These are phyloP conservation scores for Bimastos eiseni DNA, from an alignment of 2,888 invertebrate genomes.

Conservation along the genomic window DNA sequence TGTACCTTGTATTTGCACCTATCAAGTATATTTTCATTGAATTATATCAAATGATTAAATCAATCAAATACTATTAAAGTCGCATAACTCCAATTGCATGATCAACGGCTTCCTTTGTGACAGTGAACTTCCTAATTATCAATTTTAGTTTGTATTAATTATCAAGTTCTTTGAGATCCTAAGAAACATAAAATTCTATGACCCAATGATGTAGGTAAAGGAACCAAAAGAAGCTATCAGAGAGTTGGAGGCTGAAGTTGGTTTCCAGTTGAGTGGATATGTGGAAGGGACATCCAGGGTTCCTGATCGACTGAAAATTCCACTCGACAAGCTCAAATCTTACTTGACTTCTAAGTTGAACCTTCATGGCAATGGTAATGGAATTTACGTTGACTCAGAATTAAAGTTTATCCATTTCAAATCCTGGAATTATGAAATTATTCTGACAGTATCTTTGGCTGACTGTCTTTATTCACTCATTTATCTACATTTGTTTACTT, in stretches of 20 bases:
- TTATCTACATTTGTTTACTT: neutral
- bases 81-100: no score
- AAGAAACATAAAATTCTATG: neutral
- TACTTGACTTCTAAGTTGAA: conserved; percentile 52
- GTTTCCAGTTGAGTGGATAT: conserved; percentile 49
- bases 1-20: no score
- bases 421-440: neutral
- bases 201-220: conserved; percentile 37
- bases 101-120: no score
- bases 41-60: no score
- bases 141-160: neutral
- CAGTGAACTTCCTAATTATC: neutral
- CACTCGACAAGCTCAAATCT: conserved; percentile 48
- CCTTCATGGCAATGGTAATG: conserved; percentile 50
- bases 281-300: conserved; percentile 53
- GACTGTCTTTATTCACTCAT: neutral
- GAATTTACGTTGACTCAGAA: neutral
- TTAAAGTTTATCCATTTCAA: neutral
- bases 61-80: no score
- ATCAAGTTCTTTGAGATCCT: neutral
- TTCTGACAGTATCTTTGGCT: neutral
- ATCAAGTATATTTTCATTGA: no score
- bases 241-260: conserved; percentile 52
- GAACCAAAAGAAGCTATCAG: conserved; percentile 48
- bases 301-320: conserved; percentile 51